Percentiles rank a stretch among this genome's conserved stretches.
Conservation (phyloP, 2,113 vertebrate species). For the Pachypanchax playfairii region DNA sequence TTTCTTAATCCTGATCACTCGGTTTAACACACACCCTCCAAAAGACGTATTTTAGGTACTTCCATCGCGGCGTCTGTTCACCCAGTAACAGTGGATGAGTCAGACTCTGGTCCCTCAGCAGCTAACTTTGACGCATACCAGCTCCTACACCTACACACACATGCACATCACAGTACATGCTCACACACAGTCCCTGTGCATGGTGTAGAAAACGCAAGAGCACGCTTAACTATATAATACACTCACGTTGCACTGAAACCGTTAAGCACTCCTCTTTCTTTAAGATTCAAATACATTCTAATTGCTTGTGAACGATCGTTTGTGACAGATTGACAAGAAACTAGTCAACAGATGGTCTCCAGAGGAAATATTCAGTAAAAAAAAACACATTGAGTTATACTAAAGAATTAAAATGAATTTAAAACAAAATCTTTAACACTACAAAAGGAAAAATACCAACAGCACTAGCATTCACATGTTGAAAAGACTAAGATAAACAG, state of each 20-base stretch:
- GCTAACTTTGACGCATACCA: conserved; percentile 77
- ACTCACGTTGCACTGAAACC: neutral
- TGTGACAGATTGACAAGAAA: conserved; percentile 2
- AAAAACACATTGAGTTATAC: neutral
- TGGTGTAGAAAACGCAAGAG: conserved; percentile 16
- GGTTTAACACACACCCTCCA: conserved; percentile 7
- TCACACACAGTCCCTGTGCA: neutral
- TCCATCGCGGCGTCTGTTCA: conserved; percentile 52
- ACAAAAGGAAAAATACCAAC: neutral
- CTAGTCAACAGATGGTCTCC: neutral
- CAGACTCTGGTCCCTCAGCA: conserved; percentile 75
- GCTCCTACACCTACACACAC: conserved; percentile 57
- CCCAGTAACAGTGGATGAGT: conserved; percentile 76
- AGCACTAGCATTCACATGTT: too few species aligned
- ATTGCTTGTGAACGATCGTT: neutral
- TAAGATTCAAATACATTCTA: neutral
- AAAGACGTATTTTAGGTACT: conserved; percentile 61
- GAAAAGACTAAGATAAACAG: too few species aligned
- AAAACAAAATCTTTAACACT: too few species aligned
- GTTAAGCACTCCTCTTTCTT: neutral
- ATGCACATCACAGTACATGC: conserved; percentile 2
- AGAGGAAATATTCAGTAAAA: neutral
- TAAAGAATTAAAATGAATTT: neutral
- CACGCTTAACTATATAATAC: neutral
- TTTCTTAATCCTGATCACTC: neutral